phyloP scores from a whole-genome alignment of 1,140 invertebrate genomes.

The Drusus annulatus region DNA sequence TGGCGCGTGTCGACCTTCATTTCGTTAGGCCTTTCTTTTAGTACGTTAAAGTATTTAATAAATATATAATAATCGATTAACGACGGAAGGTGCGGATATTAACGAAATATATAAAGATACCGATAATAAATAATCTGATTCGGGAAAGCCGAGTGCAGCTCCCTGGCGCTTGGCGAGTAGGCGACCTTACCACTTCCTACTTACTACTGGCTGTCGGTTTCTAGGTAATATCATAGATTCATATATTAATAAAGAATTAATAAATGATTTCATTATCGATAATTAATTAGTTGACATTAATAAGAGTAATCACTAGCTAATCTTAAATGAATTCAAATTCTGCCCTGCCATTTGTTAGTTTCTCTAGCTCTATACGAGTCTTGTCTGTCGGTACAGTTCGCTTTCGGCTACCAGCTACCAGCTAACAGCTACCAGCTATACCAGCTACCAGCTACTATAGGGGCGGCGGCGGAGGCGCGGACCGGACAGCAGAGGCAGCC shows the following conservation, averaged over 20 bases:
- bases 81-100: conserved; percentile 52
- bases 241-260: conserved; percentile 56
- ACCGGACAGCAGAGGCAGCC: no score
- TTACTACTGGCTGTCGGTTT: conserved; percentile 54
- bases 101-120: conserved; percentile 53
- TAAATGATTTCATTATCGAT: conserved; percentile 58
- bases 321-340: conserved; percentile 58
- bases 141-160: conserved; percentile 46
- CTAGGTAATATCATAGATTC: conserved; percentile 60
- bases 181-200: conserved; percentile 54
- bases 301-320: conserved; percentile 60
- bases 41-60: conserved; percentile 57
- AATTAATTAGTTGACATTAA: conserved; percentile 59
- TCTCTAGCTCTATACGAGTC: conserved; percentile 53
- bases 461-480: conserved; percentile 1
- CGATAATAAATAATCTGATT: conserved; percentile 44
- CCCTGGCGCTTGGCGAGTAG: conserved; percentile 54
- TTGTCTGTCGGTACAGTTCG: conserved; percentile 49
- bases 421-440: no score
- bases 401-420: conserved; percentile 41
- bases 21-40: conserved; percentile 59
- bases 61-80: conserved; percentile 57
- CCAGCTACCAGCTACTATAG: neutral
- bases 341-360: conserved; percentile 60
- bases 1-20: conserved; percentile 53